A percentile compares a stretch with the other conserved stretches of the same genome.
These are phyloP conservation scores for Timandra comae DNA, from an alignment of 2,888 invertebrate genomes.

Conservation along the genomic window DNA sequence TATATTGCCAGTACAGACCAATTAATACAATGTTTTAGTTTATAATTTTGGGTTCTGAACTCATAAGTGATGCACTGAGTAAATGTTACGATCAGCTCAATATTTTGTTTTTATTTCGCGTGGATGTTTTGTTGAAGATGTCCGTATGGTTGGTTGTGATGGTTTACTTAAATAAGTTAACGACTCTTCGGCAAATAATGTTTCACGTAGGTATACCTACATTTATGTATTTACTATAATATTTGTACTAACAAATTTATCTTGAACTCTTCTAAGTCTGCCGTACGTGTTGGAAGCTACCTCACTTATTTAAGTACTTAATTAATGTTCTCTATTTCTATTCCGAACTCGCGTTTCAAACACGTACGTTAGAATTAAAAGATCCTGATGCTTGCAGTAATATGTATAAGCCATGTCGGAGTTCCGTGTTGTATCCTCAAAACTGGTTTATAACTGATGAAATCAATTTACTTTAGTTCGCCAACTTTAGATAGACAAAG, in stretches of 20 bases:
- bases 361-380: slow-evolving; percentile 30
- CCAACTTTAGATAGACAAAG: slow-evolving; percentile 3
- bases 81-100: slow-evolving; percentile 57
- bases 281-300: slow-evolving; percentile 22
- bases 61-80: slow-evolving; percentile 55
- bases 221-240: slow-evolving; percentile 43
- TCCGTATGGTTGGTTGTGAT: slow-evolving; percentile 77
- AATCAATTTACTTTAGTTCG: slow-evolving; percentile 11
- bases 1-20: slow-evolving; percentile 66
- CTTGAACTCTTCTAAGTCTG: slow-evolving; percentile 28
- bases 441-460: neutral
- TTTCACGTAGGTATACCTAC: slow-evolving; percentile 48
- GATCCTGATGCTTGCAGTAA: slow-evolving; percentile 54
- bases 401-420: neutral
- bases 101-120: slow-evolving; percentile 55
- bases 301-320: slow-evolving; percentile 47
- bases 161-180: slow-evolving; percentile 75
- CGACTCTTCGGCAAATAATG: slow-evolving; percentile 59
- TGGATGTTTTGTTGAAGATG: slow-evolving; percentile 65
- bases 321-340: slow-evolving; percentile 31
- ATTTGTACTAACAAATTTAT: slow-evolving; percentile 53
- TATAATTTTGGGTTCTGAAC: slow-evolving; percentile 60
- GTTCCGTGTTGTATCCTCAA: too few species aligned
- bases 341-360: slow-evolving; percentile 24
- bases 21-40: slow-evolving; percentile 54